Percentiles rank a stretch among this genome's conserved stretches.
These are phyloP conservation scores for Cremastobaeus sp. DNA, from an alignment of 2,888 invertebrate species.

Conservation along the genomic window DNA sequence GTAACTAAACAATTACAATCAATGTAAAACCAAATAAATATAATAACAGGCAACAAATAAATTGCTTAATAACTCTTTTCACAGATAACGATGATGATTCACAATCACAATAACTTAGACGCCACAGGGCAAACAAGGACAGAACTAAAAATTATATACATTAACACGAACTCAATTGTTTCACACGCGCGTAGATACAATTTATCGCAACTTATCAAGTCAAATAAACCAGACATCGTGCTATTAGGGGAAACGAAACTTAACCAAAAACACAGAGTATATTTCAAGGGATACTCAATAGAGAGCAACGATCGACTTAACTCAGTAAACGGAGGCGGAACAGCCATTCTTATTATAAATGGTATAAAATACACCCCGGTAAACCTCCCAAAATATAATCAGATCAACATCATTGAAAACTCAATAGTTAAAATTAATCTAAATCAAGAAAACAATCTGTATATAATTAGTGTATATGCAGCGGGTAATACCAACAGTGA, in stretches of 20 bases:
- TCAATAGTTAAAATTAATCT: constrained; percentile 3
- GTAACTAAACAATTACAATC: too few species aligned
- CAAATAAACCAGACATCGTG: background rate
- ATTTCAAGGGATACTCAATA: background rate
- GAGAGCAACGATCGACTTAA: background rate
- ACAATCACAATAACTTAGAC: too few species aligned
- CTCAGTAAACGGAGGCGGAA: background rate
- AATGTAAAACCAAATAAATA: too few species aligned
- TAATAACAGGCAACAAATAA: too few species aligned
- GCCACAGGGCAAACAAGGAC: too few species aligned
- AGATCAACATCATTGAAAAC: background rate
- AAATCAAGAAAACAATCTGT: background rate
- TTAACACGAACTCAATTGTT: background rate
- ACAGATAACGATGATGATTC: too few species aligned
- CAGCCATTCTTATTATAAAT: constrained; percentile 6
- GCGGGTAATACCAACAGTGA: background rate
- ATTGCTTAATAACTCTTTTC: too few species aligned
- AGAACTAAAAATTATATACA: background rate
- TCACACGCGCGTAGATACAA: background rate
- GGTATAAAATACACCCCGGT: background rate
- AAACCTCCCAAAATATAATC: background rate
- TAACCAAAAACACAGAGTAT: background rate
- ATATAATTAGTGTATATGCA: constrained; percentile 1
- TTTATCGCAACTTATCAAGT: background rate
- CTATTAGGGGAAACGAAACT: constrained; percentile 4